A percentile compares a stretch with the other conserved stretches of the same genome.
Evolutionary conservation across 2,888 invertebrate species (phyloP).

Genomic region (Sepiola atlantica): DNA sequence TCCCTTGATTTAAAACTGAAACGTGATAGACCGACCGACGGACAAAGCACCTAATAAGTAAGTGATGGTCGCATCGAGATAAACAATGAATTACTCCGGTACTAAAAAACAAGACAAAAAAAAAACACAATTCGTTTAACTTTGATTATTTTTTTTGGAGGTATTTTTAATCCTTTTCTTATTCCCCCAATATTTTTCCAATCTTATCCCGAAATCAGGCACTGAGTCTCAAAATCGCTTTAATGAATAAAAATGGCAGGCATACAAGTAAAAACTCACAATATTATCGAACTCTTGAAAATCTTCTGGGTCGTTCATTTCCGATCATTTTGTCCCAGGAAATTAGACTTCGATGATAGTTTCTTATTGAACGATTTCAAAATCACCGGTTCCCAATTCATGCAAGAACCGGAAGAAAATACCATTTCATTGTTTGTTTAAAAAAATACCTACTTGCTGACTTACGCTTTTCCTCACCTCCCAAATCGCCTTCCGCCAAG

Average conservation of each 20-base stretch:
- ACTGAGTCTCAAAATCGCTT: background rate
- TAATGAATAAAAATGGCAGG: background rate
- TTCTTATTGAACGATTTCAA: slow-evolving; percentile 6
- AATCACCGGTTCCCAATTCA: background rate
- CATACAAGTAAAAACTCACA: background rate
- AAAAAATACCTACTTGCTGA: background rate
- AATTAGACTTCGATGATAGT: slow-evolving; percentile 20
- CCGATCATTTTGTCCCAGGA: background rate
- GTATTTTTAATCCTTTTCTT: too few relatives aligned
- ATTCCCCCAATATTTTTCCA: background rate
- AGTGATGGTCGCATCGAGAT: too few relatives aligned
- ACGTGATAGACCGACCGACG: too few relatives aligned
- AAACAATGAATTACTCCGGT: too few relatives aligned
- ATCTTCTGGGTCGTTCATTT: background rate
- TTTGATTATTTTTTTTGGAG: too few relatives aligned
- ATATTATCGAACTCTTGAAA: background rate
- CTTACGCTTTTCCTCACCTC: background rate
- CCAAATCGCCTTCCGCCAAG: background rate
- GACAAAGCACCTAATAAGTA: too few relatives aligned
- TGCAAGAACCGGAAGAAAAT: background rate
- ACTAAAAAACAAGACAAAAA: too few relatives aligned
- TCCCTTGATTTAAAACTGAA: too few relatives aligned
- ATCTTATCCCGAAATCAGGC: background rate
- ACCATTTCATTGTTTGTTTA: background rate
- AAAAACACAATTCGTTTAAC: too few relatives aligned